These are phyloP conservation scores for Campoletis raptor DNA, from an alignment of 2,888 invertebrate species.

Conservation along the genomic window DNA sequence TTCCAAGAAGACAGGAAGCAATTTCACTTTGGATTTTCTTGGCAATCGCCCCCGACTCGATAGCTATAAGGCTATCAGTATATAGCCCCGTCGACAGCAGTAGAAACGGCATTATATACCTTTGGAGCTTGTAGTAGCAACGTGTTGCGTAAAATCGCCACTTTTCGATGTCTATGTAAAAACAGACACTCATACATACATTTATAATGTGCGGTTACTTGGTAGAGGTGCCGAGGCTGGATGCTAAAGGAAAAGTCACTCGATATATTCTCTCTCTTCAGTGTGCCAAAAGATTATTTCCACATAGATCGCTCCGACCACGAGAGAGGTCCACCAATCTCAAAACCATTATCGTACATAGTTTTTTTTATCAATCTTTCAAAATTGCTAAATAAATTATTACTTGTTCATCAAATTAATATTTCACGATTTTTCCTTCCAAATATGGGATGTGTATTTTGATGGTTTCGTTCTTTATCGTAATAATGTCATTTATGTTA, in stretches of 20 bases:
- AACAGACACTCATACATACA: conserved; percentile 42
- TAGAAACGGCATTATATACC: conserved; percentile 39
- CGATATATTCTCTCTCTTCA: conserved; percentile 38
- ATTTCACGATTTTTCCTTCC: not conserved
- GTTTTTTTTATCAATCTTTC: not conserved
- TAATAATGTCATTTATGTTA: not conserved
- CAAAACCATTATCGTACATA: not conserved
- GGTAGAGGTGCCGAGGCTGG: conserved; percentile 32
- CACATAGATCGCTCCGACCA: conserved; percentile 45
- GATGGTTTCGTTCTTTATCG: not conserved
- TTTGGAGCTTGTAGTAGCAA: conserved; percentile 47
- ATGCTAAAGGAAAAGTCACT: conserved; percentile 59
- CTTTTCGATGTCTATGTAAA: conserved; percentile 33
- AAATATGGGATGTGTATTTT: not conserved
- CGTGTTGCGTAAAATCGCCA: conserved; percentile 71
- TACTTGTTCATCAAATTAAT: not conserved
- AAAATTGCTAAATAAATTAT: not conserved
- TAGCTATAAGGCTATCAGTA: conserved; percentile 63
- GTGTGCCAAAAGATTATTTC: conserved; percentile 68
- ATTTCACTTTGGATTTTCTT: conserved; percentile 76
- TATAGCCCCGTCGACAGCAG: conserved; percentile 24
- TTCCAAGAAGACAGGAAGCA: conserved; percentile 78
- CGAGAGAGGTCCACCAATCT: not conserved
- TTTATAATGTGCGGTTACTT: conserved; percentile 65
- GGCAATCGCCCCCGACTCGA: conserved; percentile 72